Evolutionary conservation across 2,113 vertebrate genomes (phyloP).

Genomic region (Mandrillus leucophaeus): DNA sequence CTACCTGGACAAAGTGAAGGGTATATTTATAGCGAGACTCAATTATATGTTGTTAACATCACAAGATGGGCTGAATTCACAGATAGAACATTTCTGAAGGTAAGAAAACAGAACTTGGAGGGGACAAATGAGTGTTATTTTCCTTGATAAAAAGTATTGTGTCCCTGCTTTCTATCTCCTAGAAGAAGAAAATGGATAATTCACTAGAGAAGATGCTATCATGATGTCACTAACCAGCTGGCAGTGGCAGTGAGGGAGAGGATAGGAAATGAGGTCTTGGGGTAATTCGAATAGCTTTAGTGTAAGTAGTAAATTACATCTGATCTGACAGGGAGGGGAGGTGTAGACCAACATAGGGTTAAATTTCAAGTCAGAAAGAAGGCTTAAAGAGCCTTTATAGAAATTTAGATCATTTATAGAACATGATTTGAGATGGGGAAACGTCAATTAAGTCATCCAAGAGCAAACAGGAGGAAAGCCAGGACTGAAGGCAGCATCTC

Average conservation of each 20-base stretch:
- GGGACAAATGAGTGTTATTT: neutral
- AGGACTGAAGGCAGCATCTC: neutral
- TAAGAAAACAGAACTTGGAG: neutral
- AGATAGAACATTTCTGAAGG: neutral
- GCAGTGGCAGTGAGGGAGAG: neutral
- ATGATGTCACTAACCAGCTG: neutral
- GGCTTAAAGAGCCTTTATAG: neutral
- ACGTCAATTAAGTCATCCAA: neutral
- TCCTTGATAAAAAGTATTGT: neutral
- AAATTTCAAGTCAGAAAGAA: neutral
- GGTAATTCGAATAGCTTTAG: neutral
- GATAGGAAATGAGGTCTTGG: neutral
- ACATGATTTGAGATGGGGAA: neutral
- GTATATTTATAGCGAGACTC: neutral
- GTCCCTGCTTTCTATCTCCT: fast-evolving
- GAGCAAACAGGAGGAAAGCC: neutral
- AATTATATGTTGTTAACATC: neutral
- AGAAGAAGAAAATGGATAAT: no score
- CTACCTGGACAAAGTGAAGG: no score
- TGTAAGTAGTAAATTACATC: neutral
- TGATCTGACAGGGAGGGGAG: neutral
- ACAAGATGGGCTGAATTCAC: no score
- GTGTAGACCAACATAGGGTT: neutral
- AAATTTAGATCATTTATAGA: neutral
- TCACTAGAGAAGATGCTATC: neutral